Evolutionary conservation across 2,113 vertebrate species (phyloP).

Genomic region (Hiodon tergisus): DNA sequence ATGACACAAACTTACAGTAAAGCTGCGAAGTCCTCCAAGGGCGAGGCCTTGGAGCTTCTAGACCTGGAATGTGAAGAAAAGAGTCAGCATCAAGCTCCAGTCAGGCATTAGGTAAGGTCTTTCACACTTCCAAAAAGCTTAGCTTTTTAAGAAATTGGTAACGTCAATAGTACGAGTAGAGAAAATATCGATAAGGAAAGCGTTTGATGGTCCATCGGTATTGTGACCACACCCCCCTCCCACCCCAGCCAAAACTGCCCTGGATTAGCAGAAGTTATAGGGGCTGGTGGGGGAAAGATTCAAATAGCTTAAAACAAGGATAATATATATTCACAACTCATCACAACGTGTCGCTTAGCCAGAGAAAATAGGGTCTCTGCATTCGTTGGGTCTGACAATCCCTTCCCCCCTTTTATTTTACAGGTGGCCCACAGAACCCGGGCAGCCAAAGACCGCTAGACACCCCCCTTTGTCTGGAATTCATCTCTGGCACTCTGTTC

Average conservation of each 20-base stretch:
- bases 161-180: neutral
- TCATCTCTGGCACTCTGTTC: constrained; percentile 37
- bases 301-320: constrained; percentile 9
- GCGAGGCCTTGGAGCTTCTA: constrained; percentile 71
- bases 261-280: neutral
- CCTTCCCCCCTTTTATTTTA: constrained; percentile 29
- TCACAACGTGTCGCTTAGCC: neutral
- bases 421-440: constrained; percentile 60
- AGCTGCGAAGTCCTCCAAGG: constrained; percentile 56
- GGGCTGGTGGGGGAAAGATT: neutral
- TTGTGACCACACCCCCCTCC: neutral
- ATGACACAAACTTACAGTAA: constrained; percentile 49
- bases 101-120: constrained; percentile 58
- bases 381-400: neutral
- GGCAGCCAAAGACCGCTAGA: constrained; percentile 66
- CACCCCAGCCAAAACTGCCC: constrained; percentile 6
- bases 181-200: neutral
- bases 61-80: constrained; percentile 63
- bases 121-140: neutral
- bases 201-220: too few relatives aligned
- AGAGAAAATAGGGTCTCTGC: constrained; percentile 5
- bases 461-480: constrained; percentile 32
- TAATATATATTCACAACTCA: constrained; percentile 10
- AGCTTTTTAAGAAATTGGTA: neutral
- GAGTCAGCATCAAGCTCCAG: constrained; percentile 43